Conservation (phyloP, 2,888 invertebrate genomes). For the Heliconius erato region DNA sequence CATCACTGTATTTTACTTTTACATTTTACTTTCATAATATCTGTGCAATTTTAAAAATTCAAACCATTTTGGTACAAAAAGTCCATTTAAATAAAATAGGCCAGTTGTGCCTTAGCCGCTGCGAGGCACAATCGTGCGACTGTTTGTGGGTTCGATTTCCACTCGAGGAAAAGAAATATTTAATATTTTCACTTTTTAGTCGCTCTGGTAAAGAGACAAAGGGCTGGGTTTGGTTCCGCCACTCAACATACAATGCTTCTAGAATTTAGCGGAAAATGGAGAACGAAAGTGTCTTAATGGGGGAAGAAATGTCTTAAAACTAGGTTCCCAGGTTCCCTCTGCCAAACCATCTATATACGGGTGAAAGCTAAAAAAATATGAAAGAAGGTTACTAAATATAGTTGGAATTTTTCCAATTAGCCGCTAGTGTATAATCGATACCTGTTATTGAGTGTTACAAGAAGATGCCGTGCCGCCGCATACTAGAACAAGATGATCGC, state of each 20-base stretch:
- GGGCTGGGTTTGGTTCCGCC: no score
- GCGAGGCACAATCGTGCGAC: no score
- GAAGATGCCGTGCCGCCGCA: slow-evolving; percentile 58
- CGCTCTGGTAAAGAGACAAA: no score
- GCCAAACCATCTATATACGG: background rate
- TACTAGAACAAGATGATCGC: slow-evolving; percentile 58
- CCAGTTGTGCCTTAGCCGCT: no score
- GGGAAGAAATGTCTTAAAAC: background rate
- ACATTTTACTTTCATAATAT: no score
- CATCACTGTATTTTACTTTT: no score
- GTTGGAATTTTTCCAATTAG: slow-evolving; percentile 52
- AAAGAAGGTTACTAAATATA: slow-evolving; percentile 21
- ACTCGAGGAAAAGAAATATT: no score
- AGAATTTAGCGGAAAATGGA: background rate
- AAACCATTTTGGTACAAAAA: no score
- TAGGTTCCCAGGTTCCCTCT: background rate
- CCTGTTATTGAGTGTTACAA: slow-evolving; percentile 51
- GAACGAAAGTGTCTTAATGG: background rate
- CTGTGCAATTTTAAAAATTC: no score
- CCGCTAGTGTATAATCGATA: slow-evolving; percentile 45
- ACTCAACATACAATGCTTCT: background rate
- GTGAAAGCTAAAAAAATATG: background rate
- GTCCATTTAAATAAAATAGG: no score
- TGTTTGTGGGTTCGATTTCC: no score
- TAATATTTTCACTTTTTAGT: no score